Conservation (phyloP, 2,113 vertebrate species). For the Natator depressus region DNA sequence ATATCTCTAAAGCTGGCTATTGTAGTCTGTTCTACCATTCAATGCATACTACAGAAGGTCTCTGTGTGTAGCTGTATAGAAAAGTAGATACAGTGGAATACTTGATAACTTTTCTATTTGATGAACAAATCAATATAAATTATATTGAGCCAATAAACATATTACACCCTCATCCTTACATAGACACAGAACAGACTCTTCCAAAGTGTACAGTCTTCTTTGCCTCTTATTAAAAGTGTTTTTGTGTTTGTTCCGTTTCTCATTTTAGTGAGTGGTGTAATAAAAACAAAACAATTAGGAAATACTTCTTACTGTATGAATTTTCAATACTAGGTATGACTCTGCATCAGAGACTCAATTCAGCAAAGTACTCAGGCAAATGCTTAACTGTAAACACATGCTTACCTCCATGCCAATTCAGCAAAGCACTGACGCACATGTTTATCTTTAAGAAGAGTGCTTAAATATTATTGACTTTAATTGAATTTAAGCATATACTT, state of each 20-base stretch:
- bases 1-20: neutral
- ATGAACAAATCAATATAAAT: neutral
- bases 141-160: neutral
- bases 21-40: neutral
- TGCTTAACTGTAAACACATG: constrained; percentile 59
- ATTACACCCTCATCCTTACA: neutral
- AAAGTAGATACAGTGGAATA: neutral
- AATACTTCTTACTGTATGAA: constrained; percentile 67
- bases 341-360: constrained; percentile 56
- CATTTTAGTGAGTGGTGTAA: constrained; percentile 52
- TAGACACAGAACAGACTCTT: neutral
- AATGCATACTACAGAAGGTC: neutral
- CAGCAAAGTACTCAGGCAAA: constrained; percentile 48
- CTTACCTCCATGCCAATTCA: constrained; percentile 64
- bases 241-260: neutral
- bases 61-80: neutral
- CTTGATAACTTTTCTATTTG: neutral
- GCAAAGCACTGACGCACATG: constrained; percentile 48
- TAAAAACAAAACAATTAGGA: constrained; percentile 53
- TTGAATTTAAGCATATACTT: constrained; percentile 62
- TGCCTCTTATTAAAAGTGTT: neutral
- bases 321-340: constrained; percentile 67
- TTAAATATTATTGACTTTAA: constrained; percentile 67
- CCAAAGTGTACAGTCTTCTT: constrained; percentile 1
- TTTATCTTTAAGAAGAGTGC: constrained; percentile 53